phyloP scores from a whole-genome alignment of 2,797 vertebrate genomes.

The Xiphorhynchus erythropygius region DNA sequence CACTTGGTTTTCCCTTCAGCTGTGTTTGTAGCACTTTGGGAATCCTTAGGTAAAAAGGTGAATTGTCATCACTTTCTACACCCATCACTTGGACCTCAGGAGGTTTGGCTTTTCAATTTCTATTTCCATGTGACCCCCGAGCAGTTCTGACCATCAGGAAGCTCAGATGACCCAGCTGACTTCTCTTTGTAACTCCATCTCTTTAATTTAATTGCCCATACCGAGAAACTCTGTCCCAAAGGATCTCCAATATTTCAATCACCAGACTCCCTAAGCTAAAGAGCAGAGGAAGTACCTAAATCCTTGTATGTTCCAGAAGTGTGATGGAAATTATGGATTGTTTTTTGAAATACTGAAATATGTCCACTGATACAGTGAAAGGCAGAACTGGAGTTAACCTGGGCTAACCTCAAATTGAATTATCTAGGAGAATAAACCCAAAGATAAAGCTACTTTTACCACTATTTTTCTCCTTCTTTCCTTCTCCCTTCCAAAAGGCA shows the following conservation, averaged over 20 bases:
- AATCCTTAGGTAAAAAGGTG: not conserved
- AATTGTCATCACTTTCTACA: not conserved
- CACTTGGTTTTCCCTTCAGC: not conserved
- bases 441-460: not conserved
- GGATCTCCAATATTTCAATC: not conserved
- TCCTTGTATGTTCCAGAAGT: not conserved
- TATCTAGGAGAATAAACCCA: not conserved
- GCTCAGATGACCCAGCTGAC: not conserved
- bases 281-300: not conserved
- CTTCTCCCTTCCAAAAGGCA: not conserved
- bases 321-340: not conserved
- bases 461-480: not conserved
- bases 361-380: not conserved
- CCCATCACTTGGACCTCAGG: not conserved
- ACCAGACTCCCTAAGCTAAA: not conserved
- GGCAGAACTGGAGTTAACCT: not conserved
- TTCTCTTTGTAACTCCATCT: not conserved
- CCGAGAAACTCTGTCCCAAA: not conserved
- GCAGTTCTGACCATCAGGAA: not conserved
- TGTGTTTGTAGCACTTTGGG: not conserved
- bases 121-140: not conserved
- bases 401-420: not conserved
- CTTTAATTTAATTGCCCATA: not conserved
- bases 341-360: not conserved
- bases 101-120: not conserved